Base-by-base conservation (phyloP, 2,113 vertebrate genomes). In the Oxyruncus cristatus region DNA sequence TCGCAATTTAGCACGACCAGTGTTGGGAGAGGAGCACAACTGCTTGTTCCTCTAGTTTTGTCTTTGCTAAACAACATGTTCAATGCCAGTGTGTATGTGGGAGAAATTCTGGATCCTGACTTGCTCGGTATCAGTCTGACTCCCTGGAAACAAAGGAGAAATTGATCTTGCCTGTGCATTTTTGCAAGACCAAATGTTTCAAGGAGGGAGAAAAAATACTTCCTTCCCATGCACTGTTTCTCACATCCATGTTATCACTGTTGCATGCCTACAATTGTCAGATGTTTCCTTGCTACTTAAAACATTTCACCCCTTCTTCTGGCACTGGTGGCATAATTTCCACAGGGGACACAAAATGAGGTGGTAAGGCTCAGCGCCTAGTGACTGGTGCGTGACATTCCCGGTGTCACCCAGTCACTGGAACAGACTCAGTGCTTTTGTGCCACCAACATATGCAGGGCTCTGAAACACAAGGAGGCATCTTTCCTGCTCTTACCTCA, bases 331-430 rank as follows among this genome's bases (percentile, higher is more conserved):
- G 15, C 24, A 55, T 20, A 58, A 24, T 84, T 86, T 84, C 30
- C 2, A 1, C 28, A 63, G 24, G 15, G 18, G 12, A 46, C 7
- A 11, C 58, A 82, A 52, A 68, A 65, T 2, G 1, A 24, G 39
- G 10, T 3, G 1, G 14, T 1, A 1, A 63, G 35, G 66, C 24
- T 75, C 32, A 49, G 33, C 24, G 14, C 15, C 14, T 80, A 30
- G 41, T 0, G 0, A 9, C 3, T 66, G 37, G 37, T 44, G 22
- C 22, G 5, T 0, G 5, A 23, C 3, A 7, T 12, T 59, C 30
- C 35, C 0, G 1, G 9, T 37, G 33, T 30, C 4, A 2, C 23
- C 3, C 21, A 47, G 24, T 22, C 4, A 4, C 37, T 2, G 2
- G n/a, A 50, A n/a, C 55, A 71, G 22, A 32, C 13, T 33, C 33